A percentile compares a stretch with the other conserved stretches of the same genome.
Evolutionary conservation across 2,888 invertebrate genomes (phyloP).

Genomic region (Hirtodrosophila alboralis): DNA sequence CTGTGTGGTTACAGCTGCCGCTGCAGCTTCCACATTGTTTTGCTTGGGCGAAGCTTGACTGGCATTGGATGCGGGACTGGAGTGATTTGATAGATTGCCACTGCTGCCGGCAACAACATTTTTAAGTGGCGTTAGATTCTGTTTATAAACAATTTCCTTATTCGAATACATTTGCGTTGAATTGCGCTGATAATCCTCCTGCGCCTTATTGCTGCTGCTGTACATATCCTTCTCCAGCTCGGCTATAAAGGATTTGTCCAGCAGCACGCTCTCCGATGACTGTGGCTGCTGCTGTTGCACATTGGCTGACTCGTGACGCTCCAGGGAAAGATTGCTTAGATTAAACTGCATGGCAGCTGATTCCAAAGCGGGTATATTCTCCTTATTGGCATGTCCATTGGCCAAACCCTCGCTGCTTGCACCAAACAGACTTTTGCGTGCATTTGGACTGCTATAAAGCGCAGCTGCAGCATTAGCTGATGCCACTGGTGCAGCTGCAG

Average conservation of each 20-base stretch:
- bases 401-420: slow-evolving; percentile 7
- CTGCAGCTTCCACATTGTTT: slow-evolving; percentile 76
- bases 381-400: slow-evolving; percentile 69
- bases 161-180: slow-evolving; percentile 80
- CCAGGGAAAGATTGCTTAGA: slow-evolving; percentile 76
- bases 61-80: slow-evolving; percentile 65
- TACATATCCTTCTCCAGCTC: slow-evolving; percentile 88
- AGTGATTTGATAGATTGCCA: slow-evolving; percentile 50
- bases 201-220: slow-evolving; percentile 74
- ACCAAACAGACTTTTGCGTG: slow-evolving; percentile 77
- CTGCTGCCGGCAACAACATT: slow-evolving; percentile 37
- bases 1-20: slow-evolving; percentile 51
- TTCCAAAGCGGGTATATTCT: slow-evolving; percentile 77
- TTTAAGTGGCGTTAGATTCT: slow-evolving; percentile 81
- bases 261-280: slow-evolving; percentile 82
- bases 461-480: slow-evolving; percentile 14
- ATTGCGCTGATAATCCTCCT: slow-evolving; percentile 83
- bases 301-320: slow-evolving; percentile 56
- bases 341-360: slow-evolving; percentile 75
- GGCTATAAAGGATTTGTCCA: slow-evolving; percentile 87
- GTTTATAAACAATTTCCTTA: slow-evolving; percentile 81
- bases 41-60: slow-evolving; percentile 68
- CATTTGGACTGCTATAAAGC: slow-evolving; percentile 62
- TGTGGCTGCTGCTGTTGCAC: slow-evolving; percentile 6
- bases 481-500: slow-evolving; percentile 2